Evolutionary conservation across 30 jellyfish, hydroid and myxozoan species (phyloP), one percentile per base, ranked within the genome.

Genomic region (Morbakka virulenta): DNA sequence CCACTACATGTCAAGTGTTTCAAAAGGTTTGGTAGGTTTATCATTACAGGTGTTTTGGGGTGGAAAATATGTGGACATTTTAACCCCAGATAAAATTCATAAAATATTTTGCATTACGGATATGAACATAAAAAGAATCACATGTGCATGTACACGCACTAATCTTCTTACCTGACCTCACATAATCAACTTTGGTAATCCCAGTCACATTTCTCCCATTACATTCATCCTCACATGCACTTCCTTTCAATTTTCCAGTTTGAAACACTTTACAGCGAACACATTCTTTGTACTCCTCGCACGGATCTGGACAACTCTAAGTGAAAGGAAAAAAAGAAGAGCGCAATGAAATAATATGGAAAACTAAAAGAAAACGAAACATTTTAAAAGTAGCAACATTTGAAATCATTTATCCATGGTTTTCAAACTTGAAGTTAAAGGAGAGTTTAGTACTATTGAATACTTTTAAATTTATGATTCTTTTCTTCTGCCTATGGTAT

Each of bases 221-320:
- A 67, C 99, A 93, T 77, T 93, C 99, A 0, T 51, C 64, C 20
- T 67, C 91, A 51, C 99, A 93, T 57, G 57, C 89, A 2, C 70
- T 66, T 17, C 81, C 80, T 9, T 66, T 31, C 67, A 93, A 87
- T n/a, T 83, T 89, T 41, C 99, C 77, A 34, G 96, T 93, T 9
- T 86, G 82, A 67, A 93, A 87, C 30, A 93, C 97, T 25, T 81
- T 72, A 65, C 99, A 93, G 36, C 87, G 78, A 0, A 93, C 97
- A 52, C 99, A 93, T 65, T 93, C 99, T 35, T 79, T 81, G 72
- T 79, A 72, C 67, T 93, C 99, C 32, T 75, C 94, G 49, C 99
- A 93, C 0, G 99, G 95, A 81, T 93, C 99, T 12, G 99, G 99
- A 83, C 99, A 93, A 62, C 69, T 74, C 93, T 87, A 31, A 32